A percentile compares a stretch with the other conserved stretches of the same genome.
Evolutionary conservation across 2,113 vertebrate genomes (phyloP).

Genomic region (Okapia johnstoni): DNA sequence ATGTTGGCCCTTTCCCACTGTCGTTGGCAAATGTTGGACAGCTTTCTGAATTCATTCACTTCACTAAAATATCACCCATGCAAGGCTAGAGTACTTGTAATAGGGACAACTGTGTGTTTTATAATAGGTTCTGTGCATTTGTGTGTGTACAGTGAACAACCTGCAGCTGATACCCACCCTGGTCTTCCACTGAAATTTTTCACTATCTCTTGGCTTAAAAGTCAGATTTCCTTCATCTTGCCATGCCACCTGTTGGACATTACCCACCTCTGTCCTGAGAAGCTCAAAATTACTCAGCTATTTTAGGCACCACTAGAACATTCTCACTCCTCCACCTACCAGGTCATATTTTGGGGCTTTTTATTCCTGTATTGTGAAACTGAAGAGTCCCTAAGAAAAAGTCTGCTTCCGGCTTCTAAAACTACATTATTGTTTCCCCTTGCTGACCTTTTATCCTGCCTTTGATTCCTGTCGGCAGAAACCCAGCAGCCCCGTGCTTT

Average conservation of each 20-base stretch:
- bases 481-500: background rate
- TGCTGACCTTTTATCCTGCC: background rate
- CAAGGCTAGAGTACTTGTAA: background rate
- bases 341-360: background rate
- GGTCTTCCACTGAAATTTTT: background rate
- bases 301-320: background rate
- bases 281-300: background rate
- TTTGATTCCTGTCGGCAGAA: background rate
- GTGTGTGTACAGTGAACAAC: background rate
- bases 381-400: background rate
- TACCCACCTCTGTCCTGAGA: background rate
- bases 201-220: background rate
- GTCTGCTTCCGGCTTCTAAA: conserved; percentile 1
- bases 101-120: background rate
- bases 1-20: background rate
- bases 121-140: background rate
- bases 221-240: background rate
- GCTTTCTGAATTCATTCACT: background rate
- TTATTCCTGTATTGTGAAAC: background rate
- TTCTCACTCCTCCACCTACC: background rate
- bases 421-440: background rate
- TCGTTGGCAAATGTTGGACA: background rate
- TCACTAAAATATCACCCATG: background rate
- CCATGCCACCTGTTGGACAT: background rate
- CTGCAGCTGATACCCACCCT: background rate